Evolutionary conservation across 2,888 invertebrate genomes (phyloP).

Genomic region (Blomia tropicalis): DNA sequence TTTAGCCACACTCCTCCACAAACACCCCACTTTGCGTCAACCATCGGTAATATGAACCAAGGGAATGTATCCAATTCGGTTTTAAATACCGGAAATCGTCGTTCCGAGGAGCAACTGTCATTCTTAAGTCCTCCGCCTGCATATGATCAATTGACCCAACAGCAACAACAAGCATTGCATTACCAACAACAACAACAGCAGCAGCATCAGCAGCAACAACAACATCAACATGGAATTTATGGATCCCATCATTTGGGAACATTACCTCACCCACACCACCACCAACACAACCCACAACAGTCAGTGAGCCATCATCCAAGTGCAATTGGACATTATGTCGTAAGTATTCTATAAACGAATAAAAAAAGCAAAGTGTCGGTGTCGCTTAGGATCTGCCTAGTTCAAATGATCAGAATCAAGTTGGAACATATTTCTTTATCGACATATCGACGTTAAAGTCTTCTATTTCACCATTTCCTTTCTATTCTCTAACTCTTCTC

Average conservation of each 20-base stretch:
- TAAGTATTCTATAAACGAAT: background rate
- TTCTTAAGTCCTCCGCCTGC: constrained; percentile 26
- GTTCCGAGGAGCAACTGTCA: constrained; percentile 24
- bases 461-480: background rate
- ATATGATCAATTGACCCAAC: constrained; percentile 24
- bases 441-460: background rate
- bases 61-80: background rate
- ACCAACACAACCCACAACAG: background rate
- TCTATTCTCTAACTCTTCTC: background rate
- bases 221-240: background rate
- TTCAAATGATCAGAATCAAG: too few species aligned
- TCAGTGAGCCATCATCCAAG: background rate
- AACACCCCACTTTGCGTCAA: constrained; percentile 30
- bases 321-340: constrained; percentile 15
- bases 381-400: too few species aligned
- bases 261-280: constrained; percentile 13
- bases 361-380: too few species aligned
- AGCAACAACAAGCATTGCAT: constrained; percentile 8
- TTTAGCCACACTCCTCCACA: constrained; percentile 31
- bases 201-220: constrained; percentile 10
- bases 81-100: background rate
- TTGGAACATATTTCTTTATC: too few species aligned
- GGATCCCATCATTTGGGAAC: constrained; percentile 1
- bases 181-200: constrained; percentile 13
- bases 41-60: constrained; percentile 1